Base-by-base conservation (phyloP, 2,797 vertebrate species). In the Centroberyx gerrardi region DNA sequence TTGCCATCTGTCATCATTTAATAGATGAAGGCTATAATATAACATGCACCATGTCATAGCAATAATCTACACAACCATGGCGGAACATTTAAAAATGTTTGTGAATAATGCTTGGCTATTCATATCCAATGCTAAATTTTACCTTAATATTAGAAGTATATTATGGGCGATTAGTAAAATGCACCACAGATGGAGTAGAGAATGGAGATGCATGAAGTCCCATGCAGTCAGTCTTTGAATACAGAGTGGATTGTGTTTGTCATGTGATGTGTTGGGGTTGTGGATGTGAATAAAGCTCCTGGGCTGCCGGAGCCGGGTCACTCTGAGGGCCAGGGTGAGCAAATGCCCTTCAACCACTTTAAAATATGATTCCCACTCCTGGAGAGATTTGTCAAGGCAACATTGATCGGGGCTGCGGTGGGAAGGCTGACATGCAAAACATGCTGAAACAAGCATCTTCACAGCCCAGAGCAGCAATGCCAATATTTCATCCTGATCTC, bases 391-490 rank as follows among this genome's bases (percentile, higher is more conserved):
- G 84, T 93, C 91, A 93, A 86, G 85, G 80, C 71, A 44, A 74
- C 87, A 93, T 92, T 93, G 90, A 94, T 93, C 90, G 78, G 73
- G 66, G 66, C 73, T 48, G 86, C 53, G 87, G 79, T 77, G 6
- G 72, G 84, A 82, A 82, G 78, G 88, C 80, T 84, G 90, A 92
- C 92, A 91, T 81, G 89, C 80, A 86, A 89, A 94, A 93, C 90
- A 88, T 92, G 93, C 93, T 94, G 93, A 94, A 93, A 92, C 93
- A 92, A 92, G 92, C 93, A 93, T 90, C 90, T 92, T 92, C 84
- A 80, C 75, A 78, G 70, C 72, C 71, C 62, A 49, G 55, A 76
- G 87, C 76, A 74, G 90, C 88, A 86, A 78, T 73, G 76, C 76
- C 86, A 85, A 93, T 94, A 93, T 93, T 92, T 95, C 94, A 93